Base-by-base conservation (phyloP, 1,140 invertebrate species). In the Sarcophaga peregrina region DNA sequence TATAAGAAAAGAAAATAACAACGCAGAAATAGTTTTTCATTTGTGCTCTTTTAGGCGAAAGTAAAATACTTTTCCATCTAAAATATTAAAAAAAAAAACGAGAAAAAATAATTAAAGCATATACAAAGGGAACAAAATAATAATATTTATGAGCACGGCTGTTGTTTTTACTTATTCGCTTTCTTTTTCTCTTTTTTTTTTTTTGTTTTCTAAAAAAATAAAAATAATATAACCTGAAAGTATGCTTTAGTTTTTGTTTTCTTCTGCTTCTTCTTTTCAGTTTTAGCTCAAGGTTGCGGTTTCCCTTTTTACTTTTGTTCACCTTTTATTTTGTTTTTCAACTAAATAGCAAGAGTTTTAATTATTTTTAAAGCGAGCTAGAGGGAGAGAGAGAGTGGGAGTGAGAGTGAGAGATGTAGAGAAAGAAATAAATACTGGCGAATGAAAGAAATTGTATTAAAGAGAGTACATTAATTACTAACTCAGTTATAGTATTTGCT, bases 341-440 rank as follows among this genome's bases (percentile, higher is more conserved):
- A 9, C 62, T n/a, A 68, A 68, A 68, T 68, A 68, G n/a, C 17
- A 25, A 20, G n/a, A 68, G n/a, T 68, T 68, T 68, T 68, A 68
- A 68, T 68, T 68, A 68, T 68, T n/a, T 68, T 20, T 68, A 68
- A 8, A 68, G 58, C 9, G n/a, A 37, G 25, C 25, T 2, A 37
- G 25, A 37, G 25, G 4, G 25, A 37, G 25, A 37, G 25, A 37
- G 4, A 37, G 4, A 37, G 1, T 2, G 25, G 25, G 1, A 37
- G n/a, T 17, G 20, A 68, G 20, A 68, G 20, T 20, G 20, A 68
- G n/a, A 15, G 11, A 62, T 58, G 15, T n/a, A 68, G 8, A 13
- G 13, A 15, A 58, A 15, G 11, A 37, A 37, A 37, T 37, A 37
- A 37, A 37, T 37, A 37, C 25, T 37, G 25, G 25, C n/a, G 10